A percentile compares a stretch with the other conserved stretches of the same genome.
Evolutionary conservation across 2,113 vertebrate species (phyloP).

Genomic region (Gnathonemus longibarbis): DNA sequence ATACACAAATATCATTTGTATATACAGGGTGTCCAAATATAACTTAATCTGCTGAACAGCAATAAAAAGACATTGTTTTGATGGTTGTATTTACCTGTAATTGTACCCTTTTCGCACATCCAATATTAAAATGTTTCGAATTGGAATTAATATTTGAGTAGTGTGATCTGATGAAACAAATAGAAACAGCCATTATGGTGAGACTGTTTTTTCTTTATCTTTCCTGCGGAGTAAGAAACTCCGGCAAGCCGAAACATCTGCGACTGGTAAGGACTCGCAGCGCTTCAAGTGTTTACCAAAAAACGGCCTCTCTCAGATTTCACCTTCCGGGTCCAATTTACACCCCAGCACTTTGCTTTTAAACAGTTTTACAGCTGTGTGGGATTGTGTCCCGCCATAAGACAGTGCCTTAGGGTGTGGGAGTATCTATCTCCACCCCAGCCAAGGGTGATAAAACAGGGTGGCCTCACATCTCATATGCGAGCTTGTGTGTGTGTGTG

Average conservation of each 20-base stretch:
- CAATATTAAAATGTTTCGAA: not conserved
- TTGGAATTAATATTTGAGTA: not conserved
- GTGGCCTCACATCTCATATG: not conserved
- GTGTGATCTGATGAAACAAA: not conserved
- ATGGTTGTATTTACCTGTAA: not conserved
- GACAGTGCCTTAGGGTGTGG: conserved; percentile 28
- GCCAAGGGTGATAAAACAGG: not conserved
- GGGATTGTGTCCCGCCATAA: conserved; percentile 25
- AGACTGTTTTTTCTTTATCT: not conserved
- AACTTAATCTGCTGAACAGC: not conserved
- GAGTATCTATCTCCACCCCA: conserved; percentile 25
- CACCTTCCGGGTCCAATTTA: conserved; percentile 17
- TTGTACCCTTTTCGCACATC: not conserved
- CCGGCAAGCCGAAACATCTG: conserved; percentile 16
- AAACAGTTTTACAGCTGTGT: conserved; percentile 44
- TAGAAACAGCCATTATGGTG: not conserved
- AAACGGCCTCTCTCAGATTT: conserved; percentile 34
- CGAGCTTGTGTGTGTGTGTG: not conserved
- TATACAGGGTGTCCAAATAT: not conserved
- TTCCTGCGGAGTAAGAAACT: not conserved
- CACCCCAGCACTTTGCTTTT: conserved; percentile 17
- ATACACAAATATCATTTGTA: not conserved
- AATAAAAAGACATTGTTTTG: not conserved
- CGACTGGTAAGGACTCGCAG: not conserved
- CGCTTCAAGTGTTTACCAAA: conserved; percentile 35